Conservation (phyloP, 2,888 invertebrate species). For the Lysandra bellargus region DNA sequence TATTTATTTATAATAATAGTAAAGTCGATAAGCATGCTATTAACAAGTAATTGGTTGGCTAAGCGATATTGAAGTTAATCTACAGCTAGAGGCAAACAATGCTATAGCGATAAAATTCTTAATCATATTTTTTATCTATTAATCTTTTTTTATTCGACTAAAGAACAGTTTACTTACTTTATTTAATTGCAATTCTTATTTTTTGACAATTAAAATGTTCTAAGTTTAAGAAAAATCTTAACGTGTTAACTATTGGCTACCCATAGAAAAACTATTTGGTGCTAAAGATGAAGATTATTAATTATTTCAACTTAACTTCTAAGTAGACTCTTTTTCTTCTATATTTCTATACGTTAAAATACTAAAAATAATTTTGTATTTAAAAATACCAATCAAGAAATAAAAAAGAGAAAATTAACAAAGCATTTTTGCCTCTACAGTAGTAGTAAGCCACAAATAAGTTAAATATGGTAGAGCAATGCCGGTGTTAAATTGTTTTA, state of each 20-base stretch:
- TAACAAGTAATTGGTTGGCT: constrained; percentile 6
- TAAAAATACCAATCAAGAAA: not conserved
- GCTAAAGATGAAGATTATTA: too few species aligned
- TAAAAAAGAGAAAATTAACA: not conserved
- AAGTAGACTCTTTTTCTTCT: too few species aligned
- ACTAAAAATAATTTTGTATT: not conserved
- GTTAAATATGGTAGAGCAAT: too few species aligned
- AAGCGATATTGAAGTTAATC: constrained; percentile 12
- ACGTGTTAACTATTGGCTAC: not conserved
- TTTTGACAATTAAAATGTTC: too few species aligned
- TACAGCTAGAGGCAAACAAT: constrained; percentile 14
- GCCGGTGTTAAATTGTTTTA: too few species aligned
- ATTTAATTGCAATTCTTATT: not conserved
- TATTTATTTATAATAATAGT: not conserved
- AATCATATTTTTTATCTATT: constrained; percentile 9
- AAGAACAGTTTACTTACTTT: not conserved
- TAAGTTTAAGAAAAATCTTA: too few species aligned
- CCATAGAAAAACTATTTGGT: not conserved
- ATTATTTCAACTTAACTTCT: too few species aligned
- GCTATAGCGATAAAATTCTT: not conserved
- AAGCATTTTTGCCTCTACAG: not conserved
- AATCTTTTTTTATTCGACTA: too few species aligned
- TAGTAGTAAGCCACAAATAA: not conserved
- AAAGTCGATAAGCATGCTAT: constrained; percentile 24
- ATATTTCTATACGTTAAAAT: too few species aligned